phyloP scores from a whole-genome alignment of 2,797 vertebrate species.

The Anguilla anguilla region DNA sequence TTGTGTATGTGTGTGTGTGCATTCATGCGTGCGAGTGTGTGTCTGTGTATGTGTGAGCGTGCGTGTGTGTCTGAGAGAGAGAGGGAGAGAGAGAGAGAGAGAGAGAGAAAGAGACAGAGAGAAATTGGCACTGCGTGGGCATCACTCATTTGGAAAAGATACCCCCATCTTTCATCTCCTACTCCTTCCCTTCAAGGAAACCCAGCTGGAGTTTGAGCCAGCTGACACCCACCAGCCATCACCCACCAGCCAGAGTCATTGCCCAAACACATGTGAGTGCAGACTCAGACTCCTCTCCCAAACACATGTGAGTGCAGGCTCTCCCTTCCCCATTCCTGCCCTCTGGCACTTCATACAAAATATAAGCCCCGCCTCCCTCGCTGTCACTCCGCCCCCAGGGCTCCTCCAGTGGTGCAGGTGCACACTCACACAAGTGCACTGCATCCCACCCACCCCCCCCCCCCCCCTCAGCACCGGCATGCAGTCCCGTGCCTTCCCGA shows the following conservation, averaged over 20 bases:
- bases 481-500: neutral
- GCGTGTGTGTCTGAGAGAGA: neutral
- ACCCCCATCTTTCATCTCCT: neutral
- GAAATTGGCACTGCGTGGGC: neutral
- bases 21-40: neutral
- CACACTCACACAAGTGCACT: neutral
- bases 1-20: neutral
- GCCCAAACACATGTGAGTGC: no score
- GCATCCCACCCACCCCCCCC: neutral
- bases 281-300: neutral
- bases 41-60: neutral
- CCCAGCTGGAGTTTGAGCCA: neutral
- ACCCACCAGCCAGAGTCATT: neutral
- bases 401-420: neutral
- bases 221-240: neutral
- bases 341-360: neutral
- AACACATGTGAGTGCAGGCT: neutral
- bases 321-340: neutral
- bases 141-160: neutral
- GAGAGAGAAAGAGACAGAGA: slow-evolving; percentile 42
- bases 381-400: neutral
- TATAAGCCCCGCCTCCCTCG: neutral
- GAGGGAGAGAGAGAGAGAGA: slow-evolving; percentile 1
- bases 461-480: neutral
- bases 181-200: neutral